Evolutionary conservation across 35 echinoderm and acorn worm species (phyloP), one percentile per base, ranked within the genome.

Genomic region (Apostichopus japonicus): DNA sequence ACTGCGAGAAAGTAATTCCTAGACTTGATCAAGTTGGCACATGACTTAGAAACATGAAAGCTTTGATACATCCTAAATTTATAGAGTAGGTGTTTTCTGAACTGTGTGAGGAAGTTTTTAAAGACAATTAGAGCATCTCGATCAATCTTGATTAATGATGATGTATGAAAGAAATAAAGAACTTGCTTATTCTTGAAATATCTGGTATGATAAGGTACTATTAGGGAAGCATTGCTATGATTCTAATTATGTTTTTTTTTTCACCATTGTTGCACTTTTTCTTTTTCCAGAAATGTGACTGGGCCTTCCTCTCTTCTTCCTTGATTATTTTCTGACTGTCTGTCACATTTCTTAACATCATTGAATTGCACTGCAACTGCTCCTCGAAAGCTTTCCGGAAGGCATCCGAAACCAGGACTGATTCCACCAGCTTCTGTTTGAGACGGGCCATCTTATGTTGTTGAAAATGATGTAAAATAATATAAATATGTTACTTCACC

Each of bases 341-440:
- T 23, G 72, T 87, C 70, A 99, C 56, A 23, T 99, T 65, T 83
- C 81, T 72, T 23, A 93, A 57, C 59, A 99, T 70, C 5, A 63
- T 54, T 14, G 89, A 93, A 77, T 99, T 99, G 33, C 91, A 91
- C 58, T 94, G 86, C 52, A 99, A 87, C 56, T 99, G 97, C 10
- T 99, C 93, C 55, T 99, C 97, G 93, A 99, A 99, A 15, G 95
- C 97, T 79, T 84, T 94, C 57, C 95, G 52, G 84, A 96, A 99
- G 25, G 97, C 90, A 90, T 99, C 97, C 2, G 97, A 93, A 7
- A 94, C 81, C 1, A 96, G 84, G 22, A 91, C 77, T 0, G 91
- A 88, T 23, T 95, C 97, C 8, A 87, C 91, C 56, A 98, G 84
- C 56, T 92, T 81, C 75, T 95, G 92, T n/a, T 88, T 93, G 24